Base-by-base conservation (phyloP, 2,113 vertebrate species). In the Pterocles gutturalis region DNA sequence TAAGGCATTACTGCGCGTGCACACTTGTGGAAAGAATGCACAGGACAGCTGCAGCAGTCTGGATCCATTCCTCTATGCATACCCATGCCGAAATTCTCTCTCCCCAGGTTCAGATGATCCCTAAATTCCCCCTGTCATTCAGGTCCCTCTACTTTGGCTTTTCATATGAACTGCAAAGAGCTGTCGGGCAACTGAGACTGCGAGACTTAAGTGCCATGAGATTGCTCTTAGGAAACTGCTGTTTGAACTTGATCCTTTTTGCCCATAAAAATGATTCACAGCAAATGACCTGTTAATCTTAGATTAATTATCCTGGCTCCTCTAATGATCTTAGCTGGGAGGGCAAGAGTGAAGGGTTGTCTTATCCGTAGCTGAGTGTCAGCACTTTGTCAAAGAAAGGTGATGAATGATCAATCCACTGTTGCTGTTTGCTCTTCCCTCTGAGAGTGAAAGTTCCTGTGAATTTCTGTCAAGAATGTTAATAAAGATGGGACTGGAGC, bases 211-310 rank as follows among this genome's bases (percentile, higher is more conserved):
- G 61, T 43, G 58, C 61, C 11, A 1, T n/a, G 36, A 95, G 88
- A 67, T 88, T 87, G 17, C 46, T 80, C 54, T 31, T 77, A 79
- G 82, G 28, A 79, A 83, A 83, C 53, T 70, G 66, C 11, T 25
- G 15, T 77, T 97, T 92, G 87, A 89, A 76, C 80, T 86, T 83
- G 84, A 80, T 87, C 72, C 66, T 62, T 67, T 88, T 83, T 79
- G 65, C 55, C 54, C 89, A 55, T 94, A 87, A 96, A 97, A 96
- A 71, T 89, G 75, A 92, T 80, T 94, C 87, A 93, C 69, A 73
- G 69, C 84, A 87, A 93, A 53, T 70, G 71, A 17, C 73, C 82
- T 87, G 17, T 81, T 94, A 89, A 55, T 92, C 89, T 72, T 88
- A 33, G 71, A 80, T 96, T 96, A 96, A 91, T 96, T 92, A 61